Evolutionary conservation across 2,113 vertebrate genomes (phyloP), one percentile per base, ranked within the genome.

Genomic region (Tursiops truncatus): DNA sequence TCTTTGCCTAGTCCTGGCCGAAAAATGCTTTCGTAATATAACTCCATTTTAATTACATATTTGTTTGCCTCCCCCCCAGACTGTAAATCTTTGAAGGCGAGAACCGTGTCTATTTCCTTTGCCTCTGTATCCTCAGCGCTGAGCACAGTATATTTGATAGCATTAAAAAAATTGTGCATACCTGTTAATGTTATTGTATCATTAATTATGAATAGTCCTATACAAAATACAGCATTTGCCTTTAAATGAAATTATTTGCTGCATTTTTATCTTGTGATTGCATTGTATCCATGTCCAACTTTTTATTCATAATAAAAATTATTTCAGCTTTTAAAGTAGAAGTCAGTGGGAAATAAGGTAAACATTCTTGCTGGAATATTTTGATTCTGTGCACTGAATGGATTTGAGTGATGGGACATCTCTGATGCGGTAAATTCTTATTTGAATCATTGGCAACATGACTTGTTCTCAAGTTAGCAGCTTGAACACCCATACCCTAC

Each of bases 271-370:
- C 20, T 62, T 60, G 21, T 83, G 7, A 87, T 92, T 96, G 94
- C n/a, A 74, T 96, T 74, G 23, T 26, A 53, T 76, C 15, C 17
- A 33, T n/a, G 74, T n/a, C 33, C 6, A 71, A 31, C 8, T 9
- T 68, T 85, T 70, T 70, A 31, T 80, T 95, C 47, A 70, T 70
- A 80, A 50, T 73, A 62, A 71, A 89, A 62, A 53, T 0, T 14
- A 65, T 80, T 85, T 95, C 23, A 94, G 36, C 28, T 71, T 89
- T 94, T 90, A 81, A 62, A 83, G 50, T 65, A 65, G 56, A 96
- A 65, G 50, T 83, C 80, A 93, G 81, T 89, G 41, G 67, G 28
- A 70, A 90, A 73, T 73, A 60, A 77, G 41, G 28, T n/a, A 13
- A 86, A 28, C 1, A 26, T 3, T 26, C 31, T 70, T 91, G 85